These are phyloP conservation scores for Tetramorium simillimum DNA, from an alignment of 1,140 invertebrate genomes.

Conservation along the genomic window DNA sequence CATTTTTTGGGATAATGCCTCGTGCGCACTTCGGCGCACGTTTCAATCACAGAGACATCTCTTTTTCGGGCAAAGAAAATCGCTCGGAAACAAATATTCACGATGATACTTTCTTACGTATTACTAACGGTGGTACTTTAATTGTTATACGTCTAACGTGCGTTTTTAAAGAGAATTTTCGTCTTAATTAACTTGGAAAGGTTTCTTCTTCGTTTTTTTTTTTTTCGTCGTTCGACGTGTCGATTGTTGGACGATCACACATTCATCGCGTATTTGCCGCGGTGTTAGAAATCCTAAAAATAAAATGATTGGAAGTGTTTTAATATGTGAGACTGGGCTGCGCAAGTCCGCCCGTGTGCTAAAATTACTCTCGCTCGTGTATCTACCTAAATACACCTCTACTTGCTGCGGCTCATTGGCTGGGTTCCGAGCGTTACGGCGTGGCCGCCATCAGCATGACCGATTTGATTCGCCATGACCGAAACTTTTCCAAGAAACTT, in stretches of 20 bases:
- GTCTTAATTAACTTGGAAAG: neutral
- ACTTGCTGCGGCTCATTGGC: constrained; percentile 78
- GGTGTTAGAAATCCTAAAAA: constrained; percentile 81
- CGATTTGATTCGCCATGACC: constrained; percentile 73
- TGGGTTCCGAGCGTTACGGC: constrained; percentile 76
- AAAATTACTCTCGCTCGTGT: constrained; percentile 83
- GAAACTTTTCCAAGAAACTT: constrained; percentile 68
- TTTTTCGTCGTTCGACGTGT: neutral
- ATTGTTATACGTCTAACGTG: neutral
- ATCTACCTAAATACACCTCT: constrained; percentile 85
- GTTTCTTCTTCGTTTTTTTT: too few relatives aligned
- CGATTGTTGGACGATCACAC: neutral
- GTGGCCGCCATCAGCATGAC: constrained; percentile 52
- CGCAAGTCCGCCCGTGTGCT: constrained; percentile 82
- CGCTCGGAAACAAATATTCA: neutral
- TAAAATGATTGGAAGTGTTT: constrained; percentile 85
- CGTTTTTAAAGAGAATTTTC: neutral
- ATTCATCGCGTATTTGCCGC: constrained; percentile 58
- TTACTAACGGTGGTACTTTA: neutral
- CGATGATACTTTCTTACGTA: neutral
- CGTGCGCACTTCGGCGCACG: neutral
- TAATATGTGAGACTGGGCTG: constrained; percentile 78
- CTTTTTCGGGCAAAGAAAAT: neutral
- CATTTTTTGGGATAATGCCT: constrained; percentile 3
- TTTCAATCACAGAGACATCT: neutral